Conservation (phyloP, 2,888 invertebrate genomes). For the Germaria angustata region DNA sequence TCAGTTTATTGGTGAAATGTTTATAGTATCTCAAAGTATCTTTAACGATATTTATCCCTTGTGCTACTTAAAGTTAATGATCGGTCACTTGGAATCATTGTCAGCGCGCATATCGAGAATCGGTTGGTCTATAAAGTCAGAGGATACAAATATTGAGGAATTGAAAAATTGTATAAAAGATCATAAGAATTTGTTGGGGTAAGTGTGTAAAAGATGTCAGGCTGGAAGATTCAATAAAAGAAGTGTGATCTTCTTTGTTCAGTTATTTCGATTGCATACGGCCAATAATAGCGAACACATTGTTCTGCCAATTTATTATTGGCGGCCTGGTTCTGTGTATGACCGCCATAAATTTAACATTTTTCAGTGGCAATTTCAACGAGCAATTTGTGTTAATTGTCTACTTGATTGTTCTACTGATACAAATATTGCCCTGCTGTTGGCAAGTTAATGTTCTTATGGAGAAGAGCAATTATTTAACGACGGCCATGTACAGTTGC, state of each 20-base stretch:
- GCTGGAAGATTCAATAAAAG: too few relatives aligned
- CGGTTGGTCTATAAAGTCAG: constrained; percentile 57
- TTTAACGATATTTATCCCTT: constrained; percentile 67
- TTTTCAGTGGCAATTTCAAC: constrained; percentile 46
- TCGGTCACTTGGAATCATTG: constrained; percentile 67
- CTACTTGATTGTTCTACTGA: constrained; percentile 63
- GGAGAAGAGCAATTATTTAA: constrained; percentile 66
- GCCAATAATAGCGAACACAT: constrained; percentile 64
- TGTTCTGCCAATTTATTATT: constrained; percentile 69
- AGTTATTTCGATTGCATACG: constrained; percentile 69
- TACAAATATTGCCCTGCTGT: constrained; percentile 70
- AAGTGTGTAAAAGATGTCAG: too few relatives aligned
- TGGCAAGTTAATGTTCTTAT: constrained; percentile 69
- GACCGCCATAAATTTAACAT: constrained; percentile 66
- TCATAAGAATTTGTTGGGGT: constrained; percentile 69
- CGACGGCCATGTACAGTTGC: constrained; percentile 69
- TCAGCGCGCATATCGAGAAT: constrained; percentile 67
- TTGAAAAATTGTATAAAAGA: constrained; percentile 68
- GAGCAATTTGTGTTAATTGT: constrained; percentile 47
- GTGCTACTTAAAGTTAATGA: constrained; percentile 67
- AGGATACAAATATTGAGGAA: constrained; percentile 67
- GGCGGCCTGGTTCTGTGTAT: constrained; percentile 68
- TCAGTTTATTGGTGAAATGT: constrained; percentile 48
- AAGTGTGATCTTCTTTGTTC: constrained; percentile 5
- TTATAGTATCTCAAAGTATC: constrained; percentile 60